phyloP scores from a whole-genome alignment of 2,888 invertebrate genomes.

The Diaphora mendica region DNA sequence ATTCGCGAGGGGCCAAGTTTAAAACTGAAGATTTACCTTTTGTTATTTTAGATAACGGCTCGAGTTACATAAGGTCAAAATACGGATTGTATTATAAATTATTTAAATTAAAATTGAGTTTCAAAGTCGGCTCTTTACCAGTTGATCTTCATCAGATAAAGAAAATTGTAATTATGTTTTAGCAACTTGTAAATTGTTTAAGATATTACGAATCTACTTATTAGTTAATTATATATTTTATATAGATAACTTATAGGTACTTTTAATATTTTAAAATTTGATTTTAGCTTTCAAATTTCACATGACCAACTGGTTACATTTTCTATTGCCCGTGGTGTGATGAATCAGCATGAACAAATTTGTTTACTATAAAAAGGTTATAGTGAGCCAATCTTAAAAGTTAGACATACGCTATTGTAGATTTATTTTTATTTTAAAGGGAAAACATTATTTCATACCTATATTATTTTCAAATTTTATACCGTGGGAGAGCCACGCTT shows the following conservation, averaged over 20 bases:
- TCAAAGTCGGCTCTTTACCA: constrained; percentile 48
- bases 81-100: constrained; percentile 65
- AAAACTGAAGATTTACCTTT: constrained; percentile 77
- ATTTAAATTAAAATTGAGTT: constrained; percentile 64
- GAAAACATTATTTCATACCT: too few relatives aligned
- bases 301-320: background rate
- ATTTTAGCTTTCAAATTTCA: background rate
- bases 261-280: background rate
- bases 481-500: too few relatives aligned
- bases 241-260: background rate
- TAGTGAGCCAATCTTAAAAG: too few relatives aligned
- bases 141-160: constrained; percentile 23
- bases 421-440: too few relatives aligned
- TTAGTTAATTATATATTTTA: background rate
- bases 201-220: background rate
- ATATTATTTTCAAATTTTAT: too few relatives aligned
- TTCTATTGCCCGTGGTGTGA: too few relatives aligned
- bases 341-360: too few relatives aligned
- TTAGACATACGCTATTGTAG: too few relatives aligned
- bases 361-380: too few relatives aligned
- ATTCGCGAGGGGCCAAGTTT: constrained; percentile 68
- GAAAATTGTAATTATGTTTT: constrained; percentile 8
- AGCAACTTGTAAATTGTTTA: background rate
- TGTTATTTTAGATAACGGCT: constrained; percentile 63
- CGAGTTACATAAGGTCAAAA: constrained; percentile 69